Evolutionary conservation across 1,140 invertebrate species (phyloP), one percentile per base, ranked within the genome.

Genomic region (Bactericera cockerelli): DNA sequence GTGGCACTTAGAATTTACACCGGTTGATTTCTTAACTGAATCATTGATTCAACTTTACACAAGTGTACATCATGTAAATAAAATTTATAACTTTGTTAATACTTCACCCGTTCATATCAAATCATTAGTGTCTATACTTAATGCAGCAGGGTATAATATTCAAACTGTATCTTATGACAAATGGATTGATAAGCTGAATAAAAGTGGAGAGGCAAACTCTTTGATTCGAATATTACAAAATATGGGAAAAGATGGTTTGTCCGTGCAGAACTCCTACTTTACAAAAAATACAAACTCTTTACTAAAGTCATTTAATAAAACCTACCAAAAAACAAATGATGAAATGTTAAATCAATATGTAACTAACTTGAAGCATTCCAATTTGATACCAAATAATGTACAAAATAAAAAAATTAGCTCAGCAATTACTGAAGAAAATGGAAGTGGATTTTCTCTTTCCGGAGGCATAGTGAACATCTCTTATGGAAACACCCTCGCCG

Each of bases 1-100:
- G 60, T 77, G 74, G 75, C 28, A 71, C 57, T 67, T 78, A 66
- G 75, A 78, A 61, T 67, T 77, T 66, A 77, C 76, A 3, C 76
- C 76, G 8, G 75, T 77, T 10, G 73, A 78, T 60, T 78, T 77
- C 67, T 69, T 72, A 11, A 67, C 71, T 28, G 66, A 70, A 60
- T 67, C 72, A 56, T 71, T 78, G 59, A 68, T 72, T 2, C 66
- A 66, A 16, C 60, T 76, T 42, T 67, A 67, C 1, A 64, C 69
- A 57, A 69, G 73, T 54, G 63, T 74, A 28, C 57, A 66, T 36
- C 65, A 69, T 36, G 64, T 61, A 24, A 59, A 74, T 26, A 76
- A 76, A 67, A 67, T 68, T 33, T 70, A 72, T 61, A 70, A 78
- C 65, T 63, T 78, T 38, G 62, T 65, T 16, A 67, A 67, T 49